Evolutionary conservation across 1,140 invertebrate genomes (phyloP).

Genomic region (Macrobrachium rosenbergii): DNA sequence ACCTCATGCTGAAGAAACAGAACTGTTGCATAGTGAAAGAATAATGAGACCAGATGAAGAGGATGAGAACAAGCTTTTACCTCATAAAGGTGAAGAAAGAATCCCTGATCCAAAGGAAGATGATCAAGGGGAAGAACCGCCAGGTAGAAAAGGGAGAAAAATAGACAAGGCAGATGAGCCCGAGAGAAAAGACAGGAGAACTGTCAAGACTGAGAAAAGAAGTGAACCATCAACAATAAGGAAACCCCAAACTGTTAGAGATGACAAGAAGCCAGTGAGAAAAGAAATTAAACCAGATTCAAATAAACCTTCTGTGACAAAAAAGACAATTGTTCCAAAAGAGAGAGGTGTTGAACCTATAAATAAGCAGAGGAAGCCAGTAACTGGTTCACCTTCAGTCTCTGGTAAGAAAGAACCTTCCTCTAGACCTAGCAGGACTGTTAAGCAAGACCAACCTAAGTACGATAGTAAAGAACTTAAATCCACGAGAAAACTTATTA

Average conservation of each 20-base stretch:
- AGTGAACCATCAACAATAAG: constrained; percentile 1
- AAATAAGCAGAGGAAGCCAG: not conserved
- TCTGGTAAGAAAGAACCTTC: constrained; percentile 6
- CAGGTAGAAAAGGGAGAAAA: not conserved
- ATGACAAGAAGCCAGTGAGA: not conserved
- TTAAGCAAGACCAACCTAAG: not conserved
- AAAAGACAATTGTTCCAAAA: too few relatives aligned
- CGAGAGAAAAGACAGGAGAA: not conserved
- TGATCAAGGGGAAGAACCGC: not conserved
- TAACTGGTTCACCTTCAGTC: too few relatives aligned
- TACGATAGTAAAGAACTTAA: not conserved
- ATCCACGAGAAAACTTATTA: not conserved
- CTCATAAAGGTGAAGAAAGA: too few relatives aligned
- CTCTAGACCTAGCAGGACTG: not conserved
- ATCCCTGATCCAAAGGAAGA: too few relatives aligned
- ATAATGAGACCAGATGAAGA: too few relatives aligned
- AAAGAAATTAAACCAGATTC: too few relatives aligned
- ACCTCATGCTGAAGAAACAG: too few relatives aligned
- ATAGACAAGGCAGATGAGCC: not conserved
- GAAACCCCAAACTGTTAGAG: not conserved
- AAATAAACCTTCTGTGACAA: too few relatives aligned
- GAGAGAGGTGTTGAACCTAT: not conserved
- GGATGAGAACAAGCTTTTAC: too few relatives aligned
- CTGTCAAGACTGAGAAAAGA: not conserved
- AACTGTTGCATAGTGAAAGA: too few relatives aligned